Evolutionary conservation across 2,888 invertebrate species (phyloP).

Genomic region (Epistrophe grossulariae): DNA sequence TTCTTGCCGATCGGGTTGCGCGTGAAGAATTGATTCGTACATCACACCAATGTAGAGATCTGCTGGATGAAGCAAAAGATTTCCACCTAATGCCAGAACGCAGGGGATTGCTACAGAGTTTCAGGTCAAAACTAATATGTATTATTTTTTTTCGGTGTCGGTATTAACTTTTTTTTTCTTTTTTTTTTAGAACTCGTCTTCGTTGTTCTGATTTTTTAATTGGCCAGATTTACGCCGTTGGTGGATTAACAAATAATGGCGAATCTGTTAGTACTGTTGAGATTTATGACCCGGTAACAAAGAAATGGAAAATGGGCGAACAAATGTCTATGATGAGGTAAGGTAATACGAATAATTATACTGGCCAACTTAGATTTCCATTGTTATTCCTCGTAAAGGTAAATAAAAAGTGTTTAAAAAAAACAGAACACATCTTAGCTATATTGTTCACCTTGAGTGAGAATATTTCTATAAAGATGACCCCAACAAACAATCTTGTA

Average conservation of each 20-base stretch:
- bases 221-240: conserved; percentile 94
- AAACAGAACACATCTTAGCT: too few species aligned
- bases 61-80: conserved; percentile 94
- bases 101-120: conserved; percentile 90
- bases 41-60: conserved; percentile 92
- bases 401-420: too few species aligned
- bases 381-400: too few species aligned
- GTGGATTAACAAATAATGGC: conserved; percentile 92
- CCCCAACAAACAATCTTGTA: too few species aligned
- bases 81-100: conserved; percentile 95
- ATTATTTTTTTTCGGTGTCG: neutral
- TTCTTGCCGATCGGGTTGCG: conserved; percentile 91
- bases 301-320: conserved; percentile 90
- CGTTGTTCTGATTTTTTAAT: conserved; percentile 90
- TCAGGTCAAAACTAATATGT: conserved; percentile 80
- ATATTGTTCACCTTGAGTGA: too few species aligned
- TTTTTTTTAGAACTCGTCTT: conserved; percentile 86
- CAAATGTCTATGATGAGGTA: conserved; percentile 91
- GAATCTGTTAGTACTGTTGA: conserved; percentile 94
- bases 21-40: conserved; percentile 91
- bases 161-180: neutral
- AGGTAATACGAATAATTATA: neutral
- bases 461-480: too few species aligned
- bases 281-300: conserved; percentile 89
- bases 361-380: too few species aligned